These are phyloP conservation scores for Trematocara zebra DNA, from an alignment of 2,113 vertebrate genomes.

Conservation along the genomic window DNA sequence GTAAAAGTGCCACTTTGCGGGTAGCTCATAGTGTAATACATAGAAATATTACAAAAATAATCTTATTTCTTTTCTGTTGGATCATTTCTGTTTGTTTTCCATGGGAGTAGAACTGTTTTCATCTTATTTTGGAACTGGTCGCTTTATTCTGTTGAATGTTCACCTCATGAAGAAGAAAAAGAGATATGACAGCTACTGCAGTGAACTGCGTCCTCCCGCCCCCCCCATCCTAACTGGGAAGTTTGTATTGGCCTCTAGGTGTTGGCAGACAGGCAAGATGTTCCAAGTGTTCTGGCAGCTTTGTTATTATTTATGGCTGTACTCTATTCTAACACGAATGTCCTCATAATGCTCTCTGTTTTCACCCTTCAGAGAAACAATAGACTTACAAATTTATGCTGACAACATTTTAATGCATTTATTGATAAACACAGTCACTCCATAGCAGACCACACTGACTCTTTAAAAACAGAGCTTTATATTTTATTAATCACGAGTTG, in stretches of 20 bases:
- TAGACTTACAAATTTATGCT: constrained; percentile 10
- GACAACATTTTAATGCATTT: constrained; percentile 34
- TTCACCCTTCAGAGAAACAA: constrained; percentile 33
- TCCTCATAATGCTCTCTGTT: constrained; percentile 18
- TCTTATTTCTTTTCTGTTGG: neutral
- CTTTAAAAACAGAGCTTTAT: constrained; percentile 34
- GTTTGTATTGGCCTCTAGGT: constrained; percentile 27
- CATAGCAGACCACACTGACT: neutral
- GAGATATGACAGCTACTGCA: neutral
- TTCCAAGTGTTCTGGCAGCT: constrained; percentile 15
- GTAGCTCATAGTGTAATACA: neutral
- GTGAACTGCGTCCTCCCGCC: neutral
- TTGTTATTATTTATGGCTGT: constrained; percentile 44
- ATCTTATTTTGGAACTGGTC: neutral
- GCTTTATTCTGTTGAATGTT: neutral
- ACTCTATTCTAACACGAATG: constrained; percentile 9
- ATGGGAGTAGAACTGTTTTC: neutral
- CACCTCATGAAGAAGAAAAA: neutral
- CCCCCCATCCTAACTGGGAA: neutral
- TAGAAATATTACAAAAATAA: neutral
- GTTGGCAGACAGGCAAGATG: constrained; percentile 11
- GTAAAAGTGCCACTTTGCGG: neutral
- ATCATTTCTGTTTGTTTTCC: neutral
- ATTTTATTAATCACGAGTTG: constrained; percentile 41
- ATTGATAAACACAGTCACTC: constrained; percentile 1